Evolutionary conservation across 2,113 vertebrate species (phyloP).

Genomic region (Octodon degus): DNA sequence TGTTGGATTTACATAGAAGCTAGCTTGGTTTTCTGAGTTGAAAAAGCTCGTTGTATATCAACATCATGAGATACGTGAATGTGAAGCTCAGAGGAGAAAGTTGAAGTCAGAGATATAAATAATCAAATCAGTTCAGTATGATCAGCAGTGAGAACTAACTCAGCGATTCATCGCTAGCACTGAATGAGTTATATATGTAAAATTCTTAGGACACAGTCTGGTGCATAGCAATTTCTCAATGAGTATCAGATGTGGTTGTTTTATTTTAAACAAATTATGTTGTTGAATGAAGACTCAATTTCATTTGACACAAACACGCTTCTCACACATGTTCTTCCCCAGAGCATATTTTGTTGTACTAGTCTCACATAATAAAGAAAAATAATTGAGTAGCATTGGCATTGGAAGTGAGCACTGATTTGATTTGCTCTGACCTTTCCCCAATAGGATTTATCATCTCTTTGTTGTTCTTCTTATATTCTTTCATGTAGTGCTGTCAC

Average conservation of each 20-base stretch:
- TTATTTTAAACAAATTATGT: conserved; percentile 55
- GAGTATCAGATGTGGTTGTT: conserved; percentile 22
- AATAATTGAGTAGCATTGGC: not conserved
- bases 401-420: not conserved
- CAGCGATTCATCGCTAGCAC: not conserved
- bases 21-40: not conserved
- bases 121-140: not conserved
- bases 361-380: conserved; percentile 25
- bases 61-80: not conserved
- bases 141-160: not conserved
- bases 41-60: not conserved
- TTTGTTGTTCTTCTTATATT: not conserved
- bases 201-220: not conserved
- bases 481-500: not conserved
- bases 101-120: not conserved
- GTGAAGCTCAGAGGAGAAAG: not conserved
- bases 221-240: not conserved
- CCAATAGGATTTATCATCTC: not conserved
- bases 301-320: not conserved
- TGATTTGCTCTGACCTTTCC: not conserved
- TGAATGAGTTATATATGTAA: not conserved
- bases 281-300: conserved; percentile 21
- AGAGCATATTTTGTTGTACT: conserved; percentile 41
- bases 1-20: not conserved
- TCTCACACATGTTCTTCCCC: not conserved